Evolutionary conservation across 2,797 vertebrate species (phyloP), one percentile per base, ranked within the genome.

Genomic region (Falco rusticolus): DNA sequence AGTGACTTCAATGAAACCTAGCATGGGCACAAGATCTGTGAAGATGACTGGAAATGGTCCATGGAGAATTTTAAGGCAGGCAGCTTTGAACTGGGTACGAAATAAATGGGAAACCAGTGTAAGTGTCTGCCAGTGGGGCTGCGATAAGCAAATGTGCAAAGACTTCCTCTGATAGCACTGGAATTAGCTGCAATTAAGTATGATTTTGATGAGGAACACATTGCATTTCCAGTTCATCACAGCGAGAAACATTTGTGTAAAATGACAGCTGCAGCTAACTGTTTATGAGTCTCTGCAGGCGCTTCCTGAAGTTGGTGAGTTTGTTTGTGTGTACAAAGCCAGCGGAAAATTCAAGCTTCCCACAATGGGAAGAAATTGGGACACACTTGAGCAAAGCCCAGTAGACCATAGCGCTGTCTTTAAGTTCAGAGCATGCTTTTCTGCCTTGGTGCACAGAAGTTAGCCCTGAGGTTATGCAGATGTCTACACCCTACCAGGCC

Each of bases 71-170:
- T 94, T 59, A 91, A 86, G 87, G 70, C 87, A 91, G 82, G 60
- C 82, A 54, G 94, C 92, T 96, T 94, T 97, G 93, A 94, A 85
- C 82, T 71, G 82, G 48, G 9, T 33, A 20, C 11, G 48, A 87
- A 94, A 90, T 37, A 83, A 92, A 77, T 0, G 25, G 68, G 68
- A 71, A 86, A 11, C 4, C 10, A 21, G 59, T 15, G 19, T 26
- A 29, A 77, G 74, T 47, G 84, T 76, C 76, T 95, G 86, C 87
- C 84, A 94, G 90, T 66, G 88, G 39, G 41, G 50, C 86, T 65
- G 91, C 2, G 94, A 96, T 96, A 97, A 97, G 88, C 75, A 95
- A 84, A 61, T 31, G 78, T 95, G 84, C 87, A 86, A 84, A 63
- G 79, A 8, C 59, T 84, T 57, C 74, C 54, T 94, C 90, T 91